Conservation (phyloP, 2,113 vertebrate species). For the human region DNA sequence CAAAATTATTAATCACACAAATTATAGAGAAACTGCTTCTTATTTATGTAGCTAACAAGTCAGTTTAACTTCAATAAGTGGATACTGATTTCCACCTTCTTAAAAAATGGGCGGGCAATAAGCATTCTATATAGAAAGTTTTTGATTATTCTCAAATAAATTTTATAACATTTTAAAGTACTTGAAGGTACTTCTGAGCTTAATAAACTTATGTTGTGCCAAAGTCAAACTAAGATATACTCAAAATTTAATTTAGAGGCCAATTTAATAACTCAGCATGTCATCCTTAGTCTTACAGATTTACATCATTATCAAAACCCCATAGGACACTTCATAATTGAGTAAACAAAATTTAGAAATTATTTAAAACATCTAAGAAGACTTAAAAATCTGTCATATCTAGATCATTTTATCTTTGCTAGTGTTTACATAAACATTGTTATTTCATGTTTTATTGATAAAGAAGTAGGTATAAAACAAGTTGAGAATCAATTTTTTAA, state of each 20-base stretch:
- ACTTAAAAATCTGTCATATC: background rate
- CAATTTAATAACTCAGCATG: constrained; percentile 74
- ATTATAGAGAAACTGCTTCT: background rate
- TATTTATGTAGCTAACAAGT: background rate
- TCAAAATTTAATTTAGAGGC: constrained; percentile 68
- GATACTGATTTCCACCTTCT: background rate
- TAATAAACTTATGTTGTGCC: background rate
- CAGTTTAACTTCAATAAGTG: background rate
- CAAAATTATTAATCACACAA: background rate
- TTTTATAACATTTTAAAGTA: background rate
- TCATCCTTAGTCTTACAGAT: constrained; percentile 33
- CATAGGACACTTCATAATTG: constrained; percentile 56
- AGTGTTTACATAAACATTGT: background rate
- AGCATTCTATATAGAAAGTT: background rate
- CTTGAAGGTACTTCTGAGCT: constrained; percentile 44
- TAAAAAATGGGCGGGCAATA: accelerated
- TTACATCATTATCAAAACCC: constrained; percentile 55
- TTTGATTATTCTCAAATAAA: background rate
- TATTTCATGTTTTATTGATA: background rate
- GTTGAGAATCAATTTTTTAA: background rate
- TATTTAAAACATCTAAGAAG: constrained; percentile 44
- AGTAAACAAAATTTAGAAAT: constrained; percentile 49
- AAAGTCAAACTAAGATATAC: constrained; percentile 51
- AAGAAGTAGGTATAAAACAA: background rate
- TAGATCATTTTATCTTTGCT: background rate